These are phyloP conservation scores for Leucophenga varia DNA, from an alignment of 1,140 invertebrate genomes.

Conservation along the genomic window DNA sequence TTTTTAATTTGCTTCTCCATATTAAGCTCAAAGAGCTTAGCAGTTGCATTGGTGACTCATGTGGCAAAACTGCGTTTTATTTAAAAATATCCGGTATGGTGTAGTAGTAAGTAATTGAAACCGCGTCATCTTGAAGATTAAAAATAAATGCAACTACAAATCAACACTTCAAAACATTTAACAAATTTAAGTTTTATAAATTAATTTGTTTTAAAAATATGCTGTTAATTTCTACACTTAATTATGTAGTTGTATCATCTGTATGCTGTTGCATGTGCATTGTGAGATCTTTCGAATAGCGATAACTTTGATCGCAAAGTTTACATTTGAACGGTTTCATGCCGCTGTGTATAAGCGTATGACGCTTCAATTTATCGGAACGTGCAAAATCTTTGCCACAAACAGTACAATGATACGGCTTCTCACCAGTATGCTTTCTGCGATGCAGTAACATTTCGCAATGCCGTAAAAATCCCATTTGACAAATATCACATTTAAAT, in stretches of 20 bases:
- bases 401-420: neutral
- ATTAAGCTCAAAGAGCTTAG: too few species aligned
- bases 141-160: too few species aligned
- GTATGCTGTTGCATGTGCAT: neutral
- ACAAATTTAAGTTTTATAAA: too few species aligned
- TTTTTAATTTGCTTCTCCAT: too few species aligned
- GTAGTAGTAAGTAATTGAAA: too few species aligned
- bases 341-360: neutral
- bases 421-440: neutral
- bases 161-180: too few species aligned
- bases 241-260: neutral
- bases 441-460: neutral
- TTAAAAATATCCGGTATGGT: too few species aligned
- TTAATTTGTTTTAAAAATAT: too few species aligned
- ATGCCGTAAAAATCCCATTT: neutral
- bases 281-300: neutral
- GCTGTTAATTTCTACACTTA: too few species aligned
- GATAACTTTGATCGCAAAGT: neutral
- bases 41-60: too few species aligned
- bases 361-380: neutral
- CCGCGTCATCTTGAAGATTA: too few species aligned
- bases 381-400: neutral
- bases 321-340: neutral
- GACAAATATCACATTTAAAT: neutral
- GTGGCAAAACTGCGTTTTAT: too few species aligned